Conservation (phyloP, 2,113 vertebrate genomes). For the Antigone vipio region DNA sequence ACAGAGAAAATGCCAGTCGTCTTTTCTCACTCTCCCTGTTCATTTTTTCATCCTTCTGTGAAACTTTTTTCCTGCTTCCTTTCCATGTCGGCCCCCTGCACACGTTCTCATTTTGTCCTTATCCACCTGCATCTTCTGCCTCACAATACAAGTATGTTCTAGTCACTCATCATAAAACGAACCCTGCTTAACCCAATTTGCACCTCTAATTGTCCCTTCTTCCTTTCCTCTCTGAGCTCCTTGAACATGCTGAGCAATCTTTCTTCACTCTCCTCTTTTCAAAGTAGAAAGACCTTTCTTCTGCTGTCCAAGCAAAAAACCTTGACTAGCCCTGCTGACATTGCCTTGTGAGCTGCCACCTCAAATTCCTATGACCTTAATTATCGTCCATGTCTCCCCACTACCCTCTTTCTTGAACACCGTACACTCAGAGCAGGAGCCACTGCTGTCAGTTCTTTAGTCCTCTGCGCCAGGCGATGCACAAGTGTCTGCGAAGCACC, state of each 20-base stretch:
- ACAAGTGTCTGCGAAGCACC: too few relatives aligned
- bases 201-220: not conserved
- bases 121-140: not conserved
- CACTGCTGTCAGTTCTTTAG: not conserved
- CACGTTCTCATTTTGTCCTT: not conserved
- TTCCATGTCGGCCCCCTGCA: not conserved
- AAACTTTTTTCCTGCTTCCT: not conserved
- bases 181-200: too few relatives aligned
- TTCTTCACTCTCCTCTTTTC: not conserved
- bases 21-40: not conserved
- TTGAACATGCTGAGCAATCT: not conserved
- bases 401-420: not conserved
- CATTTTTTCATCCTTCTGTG: not conserved
- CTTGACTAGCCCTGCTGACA: not conserved
- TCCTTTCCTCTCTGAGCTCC: not conserved
- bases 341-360: not conserved
- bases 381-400: not conserved
- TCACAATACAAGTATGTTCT: not conserved
- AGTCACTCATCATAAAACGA: not conserved
- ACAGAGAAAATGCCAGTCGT: not conserved
- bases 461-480: not conserved
- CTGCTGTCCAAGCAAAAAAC: not conserved
- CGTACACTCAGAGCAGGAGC: too few relatives aligned
- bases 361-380: not conserved
- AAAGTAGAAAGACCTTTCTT: not conserved